These are phyloP conservation scores for Cantharis nigra DNA, from an alignment of 2,888 invertebrate species.

Conservation along the genomic window DNA sequence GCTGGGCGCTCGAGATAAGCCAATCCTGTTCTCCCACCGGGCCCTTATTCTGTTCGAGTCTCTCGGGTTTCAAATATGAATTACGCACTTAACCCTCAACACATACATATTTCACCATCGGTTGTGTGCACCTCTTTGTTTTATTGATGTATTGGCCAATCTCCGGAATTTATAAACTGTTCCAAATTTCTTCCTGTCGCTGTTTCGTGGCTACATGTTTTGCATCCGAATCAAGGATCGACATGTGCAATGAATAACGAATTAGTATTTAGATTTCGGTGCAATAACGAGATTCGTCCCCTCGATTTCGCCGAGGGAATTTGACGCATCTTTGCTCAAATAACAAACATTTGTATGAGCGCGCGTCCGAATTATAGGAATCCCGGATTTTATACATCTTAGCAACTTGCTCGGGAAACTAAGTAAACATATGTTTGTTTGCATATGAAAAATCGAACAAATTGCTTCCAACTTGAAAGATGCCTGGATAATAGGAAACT, in stretches of 20 bases:
- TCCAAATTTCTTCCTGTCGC: background rate
- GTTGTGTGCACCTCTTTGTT: slow-evolving; percentile 31
- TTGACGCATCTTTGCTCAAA: slow-evolving; percentile 47
- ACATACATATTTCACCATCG: slow-evolving; percentile 45
- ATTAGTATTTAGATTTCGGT: slow-evolving; percentile 22
- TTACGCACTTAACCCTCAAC: slow-evolving; percentile 48
- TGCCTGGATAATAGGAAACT: slow-evolving; percentile 17
- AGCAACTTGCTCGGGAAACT: slow-evolving; percentile 46
- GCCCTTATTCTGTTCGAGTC: slow-evolving; percentile 36
- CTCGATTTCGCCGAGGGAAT: slow-evolving; percentile 43
- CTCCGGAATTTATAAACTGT: background rate
- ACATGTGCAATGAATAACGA: background rate
- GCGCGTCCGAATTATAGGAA: slow-evolving; percentile 47
- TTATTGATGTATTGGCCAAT: slow-evolving; percentile 22
- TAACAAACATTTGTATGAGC: slow-evolving; percentile 46
- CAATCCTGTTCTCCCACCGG: slow-evolving; percentile 41
- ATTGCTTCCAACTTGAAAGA: slow-evolving; percentile 38
- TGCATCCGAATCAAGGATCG: background rate
- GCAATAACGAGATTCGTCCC: slow-evolving; percentile 49
- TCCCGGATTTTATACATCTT: slow-evolving; percentile 47
- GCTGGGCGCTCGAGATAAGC: slow-evolving; percentile 52
- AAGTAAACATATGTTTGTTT: slow-evolving; percentile 50
- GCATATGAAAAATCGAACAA: slow-evolving; percentile 47
- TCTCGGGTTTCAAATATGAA: slow-evolving; percentile 45
- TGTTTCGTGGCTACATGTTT: background rate